A percentile compares a stretch with the other conserved stretches of the same genome.
Evolutionary conservation across 2,113 vertebrate species (phyloP).

Genomic region (Stictonetta naevosa): DNA sequence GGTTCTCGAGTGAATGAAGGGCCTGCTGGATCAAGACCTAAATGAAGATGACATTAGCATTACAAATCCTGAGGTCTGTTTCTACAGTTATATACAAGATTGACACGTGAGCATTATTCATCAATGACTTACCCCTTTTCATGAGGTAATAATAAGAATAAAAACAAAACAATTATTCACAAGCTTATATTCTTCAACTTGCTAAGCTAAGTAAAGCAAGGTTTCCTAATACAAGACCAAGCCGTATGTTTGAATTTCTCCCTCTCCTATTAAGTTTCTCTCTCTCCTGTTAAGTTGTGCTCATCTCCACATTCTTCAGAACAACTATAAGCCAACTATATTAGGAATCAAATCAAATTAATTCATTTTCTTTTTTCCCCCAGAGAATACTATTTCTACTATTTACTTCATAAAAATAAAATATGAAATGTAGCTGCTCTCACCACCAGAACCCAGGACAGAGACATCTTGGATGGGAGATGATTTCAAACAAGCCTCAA

Average conservation of each 20-base stretch:
- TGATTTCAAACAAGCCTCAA: background rate
- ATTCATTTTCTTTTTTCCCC: background rate
- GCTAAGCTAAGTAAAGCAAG: background rate
- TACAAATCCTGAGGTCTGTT: background rate
- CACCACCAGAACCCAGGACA: background rate
- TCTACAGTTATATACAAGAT: background rate
- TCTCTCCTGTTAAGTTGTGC: background rate
- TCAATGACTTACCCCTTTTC: background rate
- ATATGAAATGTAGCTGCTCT: background rate
- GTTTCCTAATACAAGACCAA: background rate
- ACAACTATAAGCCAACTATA: background rate
- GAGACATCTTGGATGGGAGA: background rate
- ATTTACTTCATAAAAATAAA: background rate
- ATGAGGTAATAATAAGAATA: background rate
- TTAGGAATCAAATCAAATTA: background rate
- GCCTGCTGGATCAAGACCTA: conserved; percentile 94
- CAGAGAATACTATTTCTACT: background rate
- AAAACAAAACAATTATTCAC: background rate
- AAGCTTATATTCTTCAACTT: background rate
- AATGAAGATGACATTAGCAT: background rate
- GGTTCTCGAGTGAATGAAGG: conserved; percentile 84
- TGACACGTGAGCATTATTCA: background rate
- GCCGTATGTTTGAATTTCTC: background rate
- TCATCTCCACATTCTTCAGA: background rate
- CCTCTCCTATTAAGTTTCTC: background rate